A percentile compares a stretch with the other conserved stretches of the same genome.
phyloP scores from a whole-genome alignment of 2,113 vertebrate genomes.

The Arvicanthis niloticus region DNA sequence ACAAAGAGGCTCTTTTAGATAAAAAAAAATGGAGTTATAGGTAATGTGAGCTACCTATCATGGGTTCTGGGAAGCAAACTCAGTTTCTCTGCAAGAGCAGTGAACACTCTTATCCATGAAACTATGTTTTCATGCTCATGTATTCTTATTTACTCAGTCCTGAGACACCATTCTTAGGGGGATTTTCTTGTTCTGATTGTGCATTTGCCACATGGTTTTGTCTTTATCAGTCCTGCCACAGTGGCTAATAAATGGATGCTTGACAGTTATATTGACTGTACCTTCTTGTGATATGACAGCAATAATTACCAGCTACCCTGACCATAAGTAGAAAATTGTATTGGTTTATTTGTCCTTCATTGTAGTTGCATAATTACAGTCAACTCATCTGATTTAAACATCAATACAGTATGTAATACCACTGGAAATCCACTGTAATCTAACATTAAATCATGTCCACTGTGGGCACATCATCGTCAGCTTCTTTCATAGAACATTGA shows the following conservation, averaged over 20 bases:
- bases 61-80: background rate
- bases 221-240: slow-evolving; percentile 78
- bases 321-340: slow-evolving; percentile 84
- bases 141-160: slow-evolving; percentile 75
- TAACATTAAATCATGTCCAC: slow-evolving; percentile 68
- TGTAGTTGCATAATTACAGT: slow-evolving; percentile 82
- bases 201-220: slow-evolving; percentile 75
- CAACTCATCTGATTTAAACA: slow-evolving; percentile 84
- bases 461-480: background rate
- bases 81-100: background rate
- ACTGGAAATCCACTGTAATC: slow-evolving; percentile 78
- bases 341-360: slow-evolving; percentile 84
- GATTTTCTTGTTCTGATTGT: slow-evolving; percentile 72
- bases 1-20: background rate
- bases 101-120: too few species aligned
- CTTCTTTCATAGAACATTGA: background rate
- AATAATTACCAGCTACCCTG: slow-evolving; percentile 85
- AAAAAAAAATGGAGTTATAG: background rate
- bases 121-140: background rate
- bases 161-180: slow-evolving; percentile 74
- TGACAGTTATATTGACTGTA: slow-evolving; percentile 84
- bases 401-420: slow-evolving; percentile 78
- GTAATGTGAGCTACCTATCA: background rate
- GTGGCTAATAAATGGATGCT: slow-evolving; percentile 76
- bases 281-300: slow-evolving; percentile 83